Base-by-base conservation (phyloP, 1,140 invertebrate species). In the Acromyrmex charruanus region DNA sequence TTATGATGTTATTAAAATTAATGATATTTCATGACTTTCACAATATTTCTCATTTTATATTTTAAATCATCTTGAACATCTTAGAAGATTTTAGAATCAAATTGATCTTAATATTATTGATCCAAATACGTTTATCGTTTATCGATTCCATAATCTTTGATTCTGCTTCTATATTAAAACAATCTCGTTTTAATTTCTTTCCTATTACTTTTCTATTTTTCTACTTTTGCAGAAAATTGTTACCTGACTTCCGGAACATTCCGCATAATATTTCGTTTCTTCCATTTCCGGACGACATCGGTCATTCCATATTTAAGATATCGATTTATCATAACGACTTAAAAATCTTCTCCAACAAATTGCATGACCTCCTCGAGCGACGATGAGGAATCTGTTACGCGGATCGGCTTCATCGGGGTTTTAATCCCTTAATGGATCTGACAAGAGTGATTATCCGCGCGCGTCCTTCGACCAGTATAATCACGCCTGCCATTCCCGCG, bases 341-440 rank as follows among this genome's bases (percentile, higher is more conserved):
- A 84, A 74, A 84, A 84, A 84, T 75, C 39, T 74, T 51, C 68
- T 61, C 53, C 80, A 35, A 28, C 80, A 84, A 69, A 84, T 84
- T 84, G 80, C 69, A 63, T 84, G 80, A 75, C 69, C 80, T 84
- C 39, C 69, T 84, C 69, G 80, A 84, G 69, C 69, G 55, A 84
- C 80, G 80, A 84, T 75, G 80, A 75, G 69, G 80, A 84, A 84
- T 84, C 80, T 84, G 69, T 84, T 84, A 84, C 80, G 80, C 80
- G 80, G 55, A 63, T 84, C 80, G 80, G 80, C 80, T 84, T 84
- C 80, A 39, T 84, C 44, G 80, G 80, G 69, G 55, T 84, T 84
- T 84, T 84, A 84, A 84, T 84, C 80, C 80, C 80, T 75, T 84
- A 84, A 84, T 84, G 80, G 80, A 84, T 84, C 80, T 84, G 80